These are phyloP conservation scores for Stegodyphus mimosarum DNA, from an alignment of 1,140 invertebrate genomes.

Conservation along the genomic window DNA sequence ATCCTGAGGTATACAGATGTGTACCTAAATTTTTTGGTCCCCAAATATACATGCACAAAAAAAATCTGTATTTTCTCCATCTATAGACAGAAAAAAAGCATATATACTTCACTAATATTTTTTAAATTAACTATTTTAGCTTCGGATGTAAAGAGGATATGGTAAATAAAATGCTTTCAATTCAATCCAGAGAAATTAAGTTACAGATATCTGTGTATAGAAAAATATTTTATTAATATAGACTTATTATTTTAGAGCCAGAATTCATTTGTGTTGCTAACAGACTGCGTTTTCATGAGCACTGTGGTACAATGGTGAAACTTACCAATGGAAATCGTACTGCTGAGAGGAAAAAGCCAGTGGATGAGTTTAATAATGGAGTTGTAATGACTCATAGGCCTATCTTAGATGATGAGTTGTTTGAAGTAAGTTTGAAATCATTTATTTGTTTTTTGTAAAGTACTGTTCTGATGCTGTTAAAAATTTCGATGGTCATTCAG, in stretches of 20 bases:
- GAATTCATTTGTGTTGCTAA: conserved; percentile 57
- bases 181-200: background rate
- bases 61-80: too few species aligned
- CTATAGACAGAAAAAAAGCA: too few species aligned
- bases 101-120: too few species aligned
- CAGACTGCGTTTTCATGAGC: conserved; percentile 85
- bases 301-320: conserved; percentile 88
- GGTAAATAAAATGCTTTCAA: too few species aligned
- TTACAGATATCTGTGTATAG: background rate
- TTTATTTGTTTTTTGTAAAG: background rate
- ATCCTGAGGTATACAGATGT: too few species aligned
- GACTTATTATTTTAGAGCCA: background rate
- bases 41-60: too few species aligned
- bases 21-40: too few species aligned
- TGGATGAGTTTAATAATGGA: conserved; percentile 96
- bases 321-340: conserved; percentile 85
- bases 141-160: too few species aligned
- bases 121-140: too few species aligned
- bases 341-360: conserved; percentile 83
- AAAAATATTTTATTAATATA: background rate
- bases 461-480: too few species aligned
- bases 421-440: conserved; percentile 77
- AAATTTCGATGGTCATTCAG: too few species aligned
- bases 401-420: conserved; percentile 87
- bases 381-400: conserved; percentile 92